These are phyloP conservation scores for Myotis davidii DNA, from an alignment of 2,113 vertebrate species.

Conservation along the genomic window DNA sequence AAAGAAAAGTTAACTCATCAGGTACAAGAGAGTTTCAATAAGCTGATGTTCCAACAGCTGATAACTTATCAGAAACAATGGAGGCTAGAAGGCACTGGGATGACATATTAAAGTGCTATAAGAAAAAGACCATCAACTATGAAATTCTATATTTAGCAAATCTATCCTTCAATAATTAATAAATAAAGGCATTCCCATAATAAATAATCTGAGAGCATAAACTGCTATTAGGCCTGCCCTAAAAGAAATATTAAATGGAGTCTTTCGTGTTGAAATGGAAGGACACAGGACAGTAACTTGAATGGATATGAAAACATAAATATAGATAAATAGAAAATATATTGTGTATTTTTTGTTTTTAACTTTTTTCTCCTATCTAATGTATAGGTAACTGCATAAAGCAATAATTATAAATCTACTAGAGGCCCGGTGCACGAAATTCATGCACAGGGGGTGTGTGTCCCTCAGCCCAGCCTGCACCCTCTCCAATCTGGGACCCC, in stretches of 20 bases:
- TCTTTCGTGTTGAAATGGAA: neutral
- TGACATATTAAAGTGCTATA: neutral
- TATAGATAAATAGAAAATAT: neutral
- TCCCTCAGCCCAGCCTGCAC: too few species aligned
- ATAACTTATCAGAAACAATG: neutral
- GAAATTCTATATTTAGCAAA: neutral
- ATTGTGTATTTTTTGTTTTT: neutral
- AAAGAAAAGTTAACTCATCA: neutral
- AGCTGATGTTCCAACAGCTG: neutral
- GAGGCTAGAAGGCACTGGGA: neutral
- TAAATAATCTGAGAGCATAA: neutral
- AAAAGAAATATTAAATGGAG: neutral
- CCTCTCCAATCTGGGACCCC: too few species aligned
- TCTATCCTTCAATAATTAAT: neutral
- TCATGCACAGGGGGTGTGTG: too few species aligned
- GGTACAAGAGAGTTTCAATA: neutral
- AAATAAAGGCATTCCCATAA: neutral
- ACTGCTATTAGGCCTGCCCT: neutral
- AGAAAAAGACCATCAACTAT: neutral
- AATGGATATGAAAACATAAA: neutral
- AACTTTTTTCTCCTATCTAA: neutral
- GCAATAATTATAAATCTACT: neutral
- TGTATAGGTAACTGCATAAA: neutral
- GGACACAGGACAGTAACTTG: neutral
- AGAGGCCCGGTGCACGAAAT: too few species aligned